Evolutionary conservation across 2,888 invertebrate species (phyloP).

Genomic region (Chesias legatella): DNA sequence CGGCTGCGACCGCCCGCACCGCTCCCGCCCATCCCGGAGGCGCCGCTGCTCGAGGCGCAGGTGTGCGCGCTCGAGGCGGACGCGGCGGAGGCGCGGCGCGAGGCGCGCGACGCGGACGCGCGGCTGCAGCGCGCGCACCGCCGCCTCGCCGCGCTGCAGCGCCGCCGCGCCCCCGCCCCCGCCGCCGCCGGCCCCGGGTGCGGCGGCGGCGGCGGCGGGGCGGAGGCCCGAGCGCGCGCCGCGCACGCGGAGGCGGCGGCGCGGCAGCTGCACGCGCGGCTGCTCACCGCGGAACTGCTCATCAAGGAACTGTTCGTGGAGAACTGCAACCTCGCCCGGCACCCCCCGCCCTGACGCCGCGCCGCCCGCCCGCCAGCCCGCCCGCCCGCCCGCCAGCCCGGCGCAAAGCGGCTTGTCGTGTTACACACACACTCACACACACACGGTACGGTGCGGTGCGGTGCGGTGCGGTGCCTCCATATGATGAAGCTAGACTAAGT

Average conservation of each 20-base stretch:
- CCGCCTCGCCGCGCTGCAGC: slow-evolving; percentile 83
- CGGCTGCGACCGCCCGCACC: slow-evolving; percentile 74
- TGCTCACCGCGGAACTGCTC: slow-evolving; percentile 86
- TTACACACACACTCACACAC: too few relatives aligned
- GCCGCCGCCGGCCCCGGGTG: slow-evolving; percentile 84
- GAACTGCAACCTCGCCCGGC: slow-evolving; percentile 84
- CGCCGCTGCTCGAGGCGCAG: slow-evolving; percentile 75
- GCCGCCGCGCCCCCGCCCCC: slow-evolving; percentile 85
- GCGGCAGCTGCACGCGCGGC: slow-evolving; percentile 79
- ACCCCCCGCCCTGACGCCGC: slow-evolving; percentile 38
- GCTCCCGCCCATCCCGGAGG: slow-evolving; percentile 89
- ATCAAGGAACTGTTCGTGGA: slow-evolving; percentile 92
- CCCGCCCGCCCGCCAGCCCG: too few relatives aligned
- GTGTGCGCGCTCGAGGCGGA: slow-evolving; percentile 53
- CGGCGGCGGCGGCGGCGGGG: slow-evolving; percentile 82
- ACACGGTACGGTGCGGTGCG: too few relatives aligned
- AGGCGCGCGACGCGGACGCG: slow-evolving; percentile 63
- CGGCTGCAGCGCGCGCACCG: slow-evolving; percentile 81
- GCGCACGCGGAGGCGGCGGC: slow-evolving; percentile 63
- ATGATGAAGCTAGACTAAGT: too few relatives aligned
- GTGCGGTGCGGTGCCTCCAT: too few relatives aligned
- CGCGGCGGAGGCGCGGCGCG: slow-evolving; percentile 52
- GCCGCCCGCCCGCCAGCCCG: background rate
- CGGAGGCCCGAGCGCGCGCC: slow-evolving; percentile 76
- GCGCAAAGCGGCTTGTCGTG: too few relatives aligned